Conservation (phyloP, 2,113 vertebrate species). For the Ptilorrhoa leucosticta region DNA sequence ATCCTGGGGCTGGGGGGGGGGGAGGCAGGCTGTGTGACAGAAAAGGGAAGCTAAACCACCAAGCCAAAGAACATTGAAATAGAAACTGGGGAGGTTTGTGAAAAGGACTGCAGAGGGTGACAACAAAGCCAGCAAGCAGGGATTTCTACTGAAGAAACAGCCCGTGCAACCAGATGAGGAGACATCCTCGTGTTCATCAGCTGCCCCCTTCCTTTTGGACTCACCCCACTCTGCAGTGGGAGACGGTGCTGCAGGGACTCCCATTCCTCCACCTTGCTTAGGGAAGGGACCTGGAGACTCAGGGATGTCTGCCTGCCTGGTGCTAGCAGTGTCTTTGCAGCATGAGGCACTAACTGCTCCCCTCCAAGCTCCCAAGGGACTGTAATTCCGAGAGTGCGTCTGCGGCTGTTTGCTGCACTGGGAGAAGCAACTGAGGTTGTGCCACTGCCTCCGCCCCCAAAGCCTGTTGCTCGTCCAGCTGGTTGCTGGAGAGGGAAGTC, state of each 20-base stretch:
- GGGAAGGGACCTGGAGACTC: background rate
- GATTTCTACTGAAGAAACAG: background rate
- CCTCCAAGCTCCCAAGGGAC: background rate
- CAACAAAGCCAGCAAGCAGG: background rate
- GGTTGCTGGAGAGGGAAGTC: background rate
- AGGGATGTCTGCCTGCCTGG: accelerated
- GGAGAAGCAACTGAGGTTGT: background rate
- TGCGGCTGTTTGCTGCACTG: background rate
- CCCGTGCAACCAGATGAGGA: background rate
- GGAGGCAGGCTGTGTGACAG: background rate
- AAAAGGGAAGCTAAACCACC: background rate
- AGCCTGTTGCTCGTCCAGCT: background rate
- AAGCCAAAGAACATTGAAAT: background rate
- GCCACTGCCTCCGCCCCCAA: background rate
- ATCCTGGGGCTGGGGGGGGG: background rate
- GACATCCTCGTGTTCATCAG: background rate
- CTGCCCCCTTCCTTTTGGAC: background rate
- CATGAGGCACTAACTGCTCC: background rate
- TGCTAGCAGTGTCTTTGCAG: background rate
- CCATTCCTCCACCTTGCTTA: background rate
- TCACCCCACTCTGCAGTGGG: accelerated
- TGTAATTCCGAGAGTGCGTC: accelerated
- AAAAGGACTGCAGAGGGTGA: background rate
- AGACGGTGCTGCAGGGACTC: accelerated
- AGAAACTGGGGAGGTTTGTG: background rate